Conservation (phyloP, 2,113 vertebrate species). For the Myanophis thanlyinensis region DNA sequence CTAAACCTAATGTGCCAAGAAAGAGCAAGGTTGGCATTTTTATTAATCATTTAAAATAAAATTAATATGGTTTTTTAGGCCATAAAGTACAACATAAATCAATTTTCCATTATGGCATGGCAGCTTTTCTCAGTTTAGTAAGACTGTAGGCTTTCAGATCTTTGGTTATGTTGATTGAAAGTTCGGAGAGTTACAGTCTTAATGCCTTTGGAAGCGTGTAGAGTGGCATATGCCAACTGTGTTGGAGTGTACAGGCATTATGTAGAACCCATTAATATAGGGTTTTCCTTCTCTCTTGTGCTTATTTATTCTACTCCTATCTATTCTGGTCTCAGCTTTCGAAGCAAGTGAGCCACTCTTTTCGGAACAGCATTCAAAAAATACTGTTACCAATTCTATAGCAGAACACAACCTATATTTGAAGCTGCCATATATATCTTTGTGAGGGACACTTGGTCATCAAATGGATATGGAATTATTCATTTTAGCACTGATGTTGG, state of each 20-base stretch:
- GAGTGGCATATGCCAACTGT: background rate
- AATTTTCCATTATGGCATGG: background rate
- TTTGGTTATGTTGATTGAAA: background rate
- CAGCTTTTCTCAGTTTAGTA: background rate
- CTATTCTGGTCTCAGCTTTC: background rate
- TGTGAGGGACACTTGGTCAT: background rate
- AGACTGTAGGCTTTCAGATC: background rate
- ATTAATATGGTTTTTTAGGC: conserved; percentile 2
- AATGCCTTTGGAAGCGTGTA: background rate
- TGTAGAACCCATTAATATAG: background rate
- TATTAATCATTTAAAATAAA: conserved; percentile 14
- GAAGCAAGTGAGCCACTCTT: background rate
- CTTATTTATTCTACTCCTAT: background rate
- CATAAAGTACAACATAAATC: background rate
- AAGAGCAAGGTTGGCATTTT: conserved; percentile 1
- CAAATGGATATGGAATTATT: background rate
- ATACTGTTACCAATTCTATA: background rate
- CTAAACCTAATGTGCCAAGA: background rate
- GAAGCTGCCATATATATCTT: background rate
- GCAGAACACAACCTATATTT: background rate
- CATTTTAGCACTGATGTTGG: no score
- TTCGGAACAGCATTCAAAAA: background rate
- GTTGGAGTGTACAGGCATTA: background rate
- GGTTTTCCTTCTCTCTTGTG: background rate
- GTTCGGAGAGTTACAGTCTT: background rate